Percentiles rank a stretch among this genome's conserved stretches.
phyloP scores from a whole-genome alignment of 2,888 invertebrate genomes.

The Harpalus rufipes region DNA sequence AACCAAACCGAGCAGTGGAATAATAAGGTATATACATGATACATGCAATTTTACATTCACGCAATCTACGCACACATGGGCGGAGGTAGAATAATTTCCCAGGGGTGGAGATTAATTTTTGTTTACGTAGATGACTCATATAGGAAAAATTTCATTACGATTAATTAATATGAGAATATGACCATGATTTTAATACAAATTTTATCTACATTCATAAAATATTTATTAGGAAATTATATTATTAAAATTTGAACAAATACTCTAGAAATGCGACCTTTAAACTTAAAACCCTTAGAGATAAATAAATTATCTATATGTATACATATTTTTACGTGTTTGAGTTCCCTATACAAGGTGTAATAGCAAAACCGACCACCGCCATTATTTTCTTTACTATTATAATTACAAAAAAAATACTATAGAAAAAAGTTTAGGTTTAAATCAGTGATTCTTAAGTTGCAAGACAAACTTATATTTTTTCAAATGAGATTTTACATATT shows the following conservation, averaged over 20 bases:
- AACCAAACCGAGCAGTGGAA: conserved; percentile 82
- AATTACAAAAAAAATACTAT: too few species aligned
- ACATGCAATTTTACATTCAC: conserved; percentile 37
- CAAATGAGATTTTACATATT: too few species aligned
- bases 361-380: too few species aligned
- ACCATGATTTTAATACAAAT: background rate
- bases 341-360: too few species aligned
- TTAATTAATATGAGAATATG: background rate
- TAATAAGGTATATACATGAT: conserved; percentile 81
- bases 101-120: conserved; percentile 1
- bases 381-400: too few species aligned
- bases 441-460: too few species aligned
- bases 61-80: conserved; percentile 36
- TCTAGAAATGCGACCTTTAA: background rate
- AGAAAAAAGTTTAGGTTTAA: too few species aligned
- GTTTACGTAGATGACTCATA: background rate
- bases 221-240: background rate
- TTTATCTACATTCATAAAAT: background rate
- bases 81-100: conserved; percentile 20
- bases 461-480: too few species aligned
- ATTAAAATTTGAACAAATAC: background rate
- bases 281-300: background rate
- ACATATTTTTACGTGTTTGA: too few species aligned
- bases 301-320: too few species aligned
- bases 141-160: background rate